Conservation (phyloP, 1,140 invertebrate genomes). For the Aphis gossypii region DNA sequence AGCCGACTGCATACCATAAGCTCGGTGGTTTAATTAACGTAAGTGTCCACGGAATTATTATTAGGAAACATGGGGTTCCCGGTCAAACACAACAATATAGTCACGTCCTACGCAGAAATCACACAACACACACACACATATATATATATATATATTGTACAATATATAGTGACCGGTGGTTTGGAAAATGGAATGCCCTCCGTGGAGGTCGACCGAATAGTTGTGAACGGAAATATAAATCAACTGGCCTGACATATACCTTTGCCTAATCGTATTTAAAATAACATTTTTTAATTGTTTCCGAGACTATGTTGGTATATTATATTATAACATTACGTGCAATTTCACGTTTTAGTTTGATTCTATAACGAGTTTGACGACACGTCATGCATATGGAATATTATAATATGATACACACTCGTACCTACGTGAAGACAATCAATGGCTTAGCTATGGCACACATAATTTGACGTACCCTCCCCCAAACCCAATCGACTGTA, state of each 20-base stretch:
- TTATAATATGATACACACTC: not conserved
- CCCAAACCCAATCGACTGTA: too few relatives aligned
- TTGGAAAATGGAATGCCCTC: not conserved
- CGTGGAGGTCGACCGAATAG: not conserved
- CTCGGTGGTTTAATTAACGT: conserved; percentile 5
- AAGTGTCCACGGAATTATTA: conserved; percentile 1
- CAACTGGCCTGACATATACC: not conserved
- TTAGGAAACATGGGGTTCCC: not conserved
- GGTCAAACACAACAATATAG: not conserved
- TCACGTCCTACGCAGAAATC: not conserved
- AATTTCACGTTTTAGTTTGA: not conserved
- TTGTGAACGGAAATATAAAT: not conserved
- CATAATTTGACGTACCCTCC: too few relatives aligned
- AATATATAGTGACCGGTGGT: not conserved
- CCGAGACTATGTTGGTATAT: not conserved
- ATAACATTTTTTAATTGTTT: not conserved
- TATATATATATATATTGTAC: not conserved
- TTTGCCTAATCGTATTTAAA: not conserved
- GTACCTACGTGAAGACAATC: too few relatives aligned
- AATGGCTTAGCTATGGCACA: not conserved
- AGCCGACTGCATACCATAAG: not conserved
- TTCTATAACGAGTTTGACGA: not conserved
- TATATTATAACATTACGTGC: not conserved
- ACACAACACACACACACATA: not conserved
- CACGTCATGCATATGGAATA: not conserved